These are phyloP conservation scores for Exephanes ischioxanthus DNA, from an alignment of 2,888 invertebrate genomes.

Conservation along the genomic window DNA sequence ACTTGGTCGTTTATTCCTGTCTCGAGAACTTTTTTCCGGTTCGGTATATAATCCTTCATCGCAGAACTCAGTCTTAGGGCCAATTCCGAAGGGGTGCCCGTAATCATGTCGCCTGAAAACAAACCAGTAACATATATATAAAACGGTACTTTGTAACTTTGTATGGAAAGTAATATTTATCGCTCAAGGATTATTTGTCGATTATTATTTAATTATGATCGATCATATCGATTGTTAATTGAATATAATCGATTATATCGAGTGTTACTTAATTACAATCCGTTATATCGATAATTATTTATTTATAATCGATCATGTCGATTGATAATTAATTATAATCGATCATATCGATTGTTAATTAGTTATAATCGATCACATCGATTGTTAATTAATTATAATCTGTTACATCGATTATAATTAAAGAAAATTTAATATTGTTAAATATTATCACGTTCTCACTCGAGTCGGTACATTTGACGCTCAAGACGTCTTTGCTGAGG, in stretches of 20 bases:
- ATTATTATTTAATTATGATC: too few species aligned
- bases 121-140: background rate
- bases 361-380: too few species aligned
- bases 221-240: too few species aligned
- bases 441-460: background rate
- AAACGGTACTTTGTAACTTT: too few species aligned
- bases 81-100: conserved; percentile 15
- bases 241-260: background rate
- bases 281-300: background rate
- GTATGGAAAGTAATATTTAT: too few species aligned
- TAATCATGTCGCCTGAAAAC: background rate
- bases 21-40: background rate
- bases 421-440: too few species aligned
- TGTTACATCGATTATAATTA: too few species aligned
- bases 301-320: background rate
- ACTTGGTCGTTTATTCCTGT: background rate
- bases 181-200: too few species aligned
- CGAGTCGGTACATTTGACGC: conserved; percentile 14
- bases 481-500: background rate
- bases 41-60: background rate
- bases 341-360: too few species aligned
- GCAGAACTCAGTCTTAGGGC: background rate
- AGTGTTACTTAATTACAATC: background rate
- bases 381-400: too few species aligned
- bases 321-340: background rate